These are phyloP conservation scores for Collichthys lucidus DNA, from an alignment of 2,113 vertebrate species.

Conservation along the genomic window DNA sequence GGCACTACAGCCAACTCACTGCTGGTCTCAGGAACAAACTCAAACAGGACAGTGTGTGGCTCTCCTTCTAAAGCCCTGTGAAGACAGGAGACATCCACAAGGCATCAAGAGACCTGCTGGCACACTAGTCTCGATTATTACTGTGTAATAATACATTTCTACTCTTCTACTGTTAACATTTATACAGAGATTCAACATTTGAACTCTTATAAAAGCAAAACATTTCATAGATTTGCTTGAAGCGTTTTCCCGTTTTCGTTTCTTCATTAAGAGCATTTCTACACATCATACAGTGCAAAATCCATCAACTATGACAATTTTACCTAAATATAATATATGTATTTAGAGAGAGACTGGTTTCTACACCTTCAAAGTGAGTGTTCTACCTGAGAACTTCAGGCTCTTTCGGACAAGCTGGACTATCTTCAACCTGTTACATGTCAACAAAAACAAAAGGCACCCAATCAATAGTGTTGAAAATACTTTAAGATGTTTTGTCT, in stretches of 20 bases:
- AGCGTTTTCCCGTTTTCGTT: background rate
- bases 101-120: background rate
- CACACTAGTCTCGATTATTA: background rate
- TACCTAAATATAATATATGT: background rate
- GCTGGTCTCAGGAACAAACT: conserved; percentile 90
- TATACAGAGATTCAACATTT: background rate
- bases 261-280: background rate
- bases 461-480: background rate
- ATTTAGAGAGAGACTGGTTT: background rate
- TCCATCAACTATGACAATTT: no score
- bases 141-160: background rate
- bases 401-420: conserved; percentile 86
- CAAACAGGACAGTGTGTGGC: conserved; percentile 91
- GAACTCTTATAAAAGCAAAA: background rate
- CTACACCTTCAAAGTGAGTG: background rate
- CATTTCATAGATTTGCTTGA: background rate
- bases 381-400: conserved; percentile 92
- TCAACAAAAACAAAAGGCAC: conserved; percentile 30
- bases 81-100: background rate
- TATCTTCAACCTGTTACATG: conserved; percentile 75
- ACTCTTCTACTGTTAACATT: background rate
- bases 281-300: background rate
- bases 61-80: conserved; percentile 90
- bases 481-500: background rate
- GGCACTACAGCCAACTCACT: conserved; percentile 93